Percentiles rank a stretch among this genome's conserved stretches.
phyloP scores from a whole-genome alignment of 2,888 invertebrate species.

The Xanthorhoe designata region DNA sequence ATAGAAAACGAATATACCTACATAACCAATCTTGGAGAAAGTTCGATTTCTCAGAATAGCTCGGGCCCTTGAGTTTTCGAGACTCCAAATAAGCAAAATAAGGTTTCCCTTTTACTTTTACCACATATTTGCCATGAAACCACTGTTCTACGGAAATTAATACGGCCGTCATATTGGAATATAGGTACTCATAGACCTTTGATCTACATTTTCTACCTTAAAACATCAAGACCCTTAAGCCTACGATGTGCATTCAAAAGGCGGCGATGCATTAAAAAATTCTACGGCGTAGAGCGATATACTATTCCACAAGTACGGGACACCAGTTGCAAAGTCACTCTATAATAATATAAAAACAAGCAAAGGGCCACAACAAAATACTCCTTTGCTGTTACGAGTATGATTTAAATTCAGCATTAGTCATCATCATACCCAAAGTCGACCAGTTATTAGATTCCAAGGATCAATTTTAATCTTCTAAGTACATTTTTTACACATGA shows the following conservation, averaged over 20 bases:
- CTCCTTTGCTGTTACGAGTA: no score
- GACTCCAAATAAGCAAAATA: not conserved
- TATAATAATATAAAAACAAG: no score
- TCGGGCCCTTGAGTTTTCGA: not conserved
- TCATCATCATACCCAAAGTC: not conserved
- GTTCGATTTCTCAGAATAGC: not conserved
- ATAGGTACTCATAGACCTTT: not conserved
- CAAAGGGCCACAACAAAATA: no score
- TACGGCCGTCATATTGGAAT: not conserved
- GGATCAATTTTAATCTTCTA: not conserved
- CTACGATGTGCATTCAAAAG: no score
- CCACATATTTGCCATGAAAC: not conserved
- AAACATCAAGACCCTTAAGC: not conserved
- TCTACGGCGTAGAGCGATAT: no score
- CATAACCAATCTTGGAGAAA: not conserved
- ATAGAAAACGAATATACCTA: not conserved
- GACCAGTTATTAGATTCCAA: not conserved
- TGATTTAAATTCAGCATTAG: not conserved
- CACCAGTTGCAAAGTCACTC: no score
- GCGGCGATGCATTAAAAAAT: no score
- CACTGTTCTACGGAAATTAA: not conserved
- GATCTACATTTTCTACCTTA: not conserved
- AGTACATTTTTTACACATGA: not conserved
- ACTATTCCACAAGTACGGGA: no score
- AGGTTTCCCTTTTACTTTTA: not conserved